Evolutionary conservation across 2,797 vertebrate species (phyloP), one percentile per base, ranked within the genome.

Genomic region (Oophaga sylvatica): DNA sequence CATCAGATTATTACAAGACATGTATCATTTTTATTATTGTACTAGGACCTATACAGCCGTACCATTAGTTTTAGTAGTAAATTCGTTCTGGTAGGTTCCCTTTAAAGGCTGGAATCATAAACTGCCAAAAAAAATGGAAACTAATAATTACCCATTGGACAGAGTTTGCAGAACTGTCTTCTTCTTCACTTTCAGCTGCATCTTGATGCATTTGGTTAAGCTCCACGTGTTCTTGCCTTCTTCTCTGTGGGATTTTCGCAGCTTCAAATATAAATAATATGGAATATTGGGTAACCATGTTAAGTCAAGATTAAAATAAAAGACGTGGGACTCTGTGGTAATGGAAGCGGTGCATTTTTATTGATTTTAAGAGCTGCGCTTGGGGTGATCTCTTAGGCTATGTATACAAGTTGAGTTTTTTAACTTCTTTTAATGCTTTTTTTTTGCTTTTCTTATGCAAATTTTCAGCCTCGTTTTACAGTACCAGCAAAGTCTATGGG

Each of bases 61-160:
- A 41, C 35, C 35, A 9, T 11, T 11, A 53, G 48, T 53, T 53
- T 53, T 8, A 53, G 8, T 11, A 53, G 48, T 53, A 53, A 31
- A 35, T 35, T 31, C 5, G 31, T 1, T 26, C 62, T 29, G 65
- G 13, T 15, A 31, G 1, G 48, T 11, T 53, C 11, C 48, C 48
- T 53, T 31, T 35, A 8, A 35, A 29, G 29, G 15, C 15, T 41
- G 35, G 19, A 20, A 41, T 6, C 16, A 71, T 41, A 71, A 35
- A 19, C n/a, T 20, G n/a, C 1, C 10, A 45, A 45, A 9, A 48
- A 75, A 48, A 4, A 29, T 75, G 45, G 1, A 22, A 48, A n/a
- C 20, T 76, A n/a, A 71, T 71, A 73, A 53, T n/a, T 76, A 76
- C 73, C 73, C 73, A 76, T 76, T 48, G 19, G 11, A 76, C 73